phyloP scores from a whole-genome alignment of 1,140 invertebrate species.

The Campoletis sonorensis region DNA sequence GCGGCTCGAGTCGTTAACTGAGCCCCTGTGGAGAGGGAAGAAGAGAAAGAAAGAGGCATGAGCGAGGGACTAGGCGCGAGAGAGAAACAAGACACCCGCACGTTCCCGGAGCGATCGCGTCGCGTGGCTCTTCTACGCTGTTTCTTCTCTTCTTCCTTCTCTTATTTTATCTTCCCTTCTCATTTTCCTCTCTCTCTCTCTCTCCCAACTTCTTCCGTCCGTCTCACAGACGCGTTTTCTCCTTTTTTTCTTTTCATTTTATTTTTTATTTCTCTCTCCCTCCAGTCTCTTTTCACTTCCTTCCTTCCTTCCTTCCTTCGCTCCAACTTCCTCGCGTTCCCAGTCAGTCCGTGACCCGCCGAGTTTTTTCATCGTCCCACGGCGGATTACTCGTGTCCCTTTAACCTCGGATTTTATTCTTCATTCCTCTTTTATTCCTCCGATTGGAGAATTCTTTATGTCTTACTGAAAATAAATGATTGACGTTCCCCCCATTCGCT shows the following conservation, averaged over 20 bases:
- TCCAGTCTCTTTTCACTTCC: slow-evolving; percentile 22
- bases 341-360: slow-evolving; percentile 38
- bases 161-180: not conserved
- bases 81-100: slow-evolving; percentile 31
- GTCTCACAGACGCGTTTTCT: not conserved
- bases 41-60: slow-evolving; percentile 35
- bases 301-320: slow-evolving; percentile 27
- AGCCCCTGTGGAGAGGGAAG: slow-evolving; percentile 31
- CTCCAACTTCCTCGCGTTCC: slow-evolving; percentile 27
- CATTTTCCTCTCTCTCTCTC: slow-evolving; percentile 31
- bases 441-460: not conserved
- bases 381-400: slow-evolving; percentile 21
- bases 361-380: slow-evolving; percentile 43
- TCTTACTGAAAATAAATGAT: not conserved
- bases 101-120: slow-evolving; percentile 40
- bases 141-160: slow-evolving; percentile 21
- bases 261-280: not conserved
- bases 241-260: not conserved
- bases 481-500: not conserved
- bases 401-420: not conserved
- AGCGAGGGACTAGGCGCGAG: not conserved
- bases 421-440: no score
- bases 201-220: slow-evolving; percentile 44
- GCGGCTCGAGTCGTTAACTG: slow-evolving; percentile 35
- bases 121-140: slow-evolving; percentile 33